These are phyloP conservation scores for Sardina pilchardus DNA, from an alignment of 2,113 vertebrate genomes.

Conservation along the genomic window DNA sequence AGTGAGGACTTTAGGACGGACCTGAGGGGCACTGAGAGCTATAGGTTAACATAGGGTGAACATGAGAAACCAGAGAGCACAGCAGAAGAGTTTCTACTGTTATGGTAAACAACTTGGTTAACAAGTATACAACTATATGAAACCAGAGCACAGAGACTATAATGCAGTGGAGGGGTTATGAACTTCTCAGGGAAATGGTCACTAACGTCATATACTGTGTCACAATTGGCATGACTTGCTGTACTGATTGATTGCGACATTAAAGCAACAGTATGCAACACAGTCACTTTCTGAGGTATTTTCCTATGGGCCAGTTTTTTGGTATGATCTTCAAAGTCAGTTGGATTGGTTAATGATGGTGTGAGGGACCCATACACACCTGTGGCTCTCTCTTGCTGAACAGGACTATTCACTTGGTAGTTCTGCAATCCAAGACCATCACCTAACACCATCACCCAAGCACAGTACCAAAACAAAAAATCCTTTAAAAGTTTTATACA, in stretches of 20 bases:
- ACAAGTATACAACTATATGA: no score
- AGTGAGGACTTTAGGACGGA: background rate
- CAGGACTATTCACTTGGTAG: background rate
- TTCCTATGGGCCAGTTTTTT: background rate
- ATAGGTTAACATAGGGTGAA: background rate
- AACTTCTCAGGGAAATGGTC: background rate
- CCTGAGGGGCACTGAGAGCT: background rate
- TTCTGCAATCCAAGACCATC: background rate
- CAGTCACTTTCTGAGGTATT: background rate
- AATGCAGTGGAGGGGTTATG: background rate
- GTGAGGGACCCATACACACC: no score
- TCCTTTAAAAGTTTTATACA: background rate
- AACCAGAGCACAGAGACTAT: background rate
- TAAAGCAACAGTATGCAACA: background rate
- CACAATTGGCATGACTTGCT: background rate
- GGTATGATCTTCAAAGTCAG: background rate
- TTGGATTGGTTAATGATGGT: no score
- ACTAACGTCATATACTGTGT: background rate
- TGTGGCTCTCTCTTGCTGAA: background rate
- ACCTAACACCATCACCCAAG: background rate
- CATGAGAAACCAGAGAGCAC: background rate
- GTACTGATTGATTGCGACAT: background rate
- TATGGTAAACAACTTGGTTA: background rate
- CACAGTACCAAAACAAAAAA: background rate
- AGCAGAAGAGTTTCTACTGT: background rate